Percentiles rank a stretch among this genome's conserved stretches.
These are phyloP conservation scores for Masticophis lateralis DNA, from an alignment of 2,797 vertebrate species.

Conservation along the genomic window DNA sequence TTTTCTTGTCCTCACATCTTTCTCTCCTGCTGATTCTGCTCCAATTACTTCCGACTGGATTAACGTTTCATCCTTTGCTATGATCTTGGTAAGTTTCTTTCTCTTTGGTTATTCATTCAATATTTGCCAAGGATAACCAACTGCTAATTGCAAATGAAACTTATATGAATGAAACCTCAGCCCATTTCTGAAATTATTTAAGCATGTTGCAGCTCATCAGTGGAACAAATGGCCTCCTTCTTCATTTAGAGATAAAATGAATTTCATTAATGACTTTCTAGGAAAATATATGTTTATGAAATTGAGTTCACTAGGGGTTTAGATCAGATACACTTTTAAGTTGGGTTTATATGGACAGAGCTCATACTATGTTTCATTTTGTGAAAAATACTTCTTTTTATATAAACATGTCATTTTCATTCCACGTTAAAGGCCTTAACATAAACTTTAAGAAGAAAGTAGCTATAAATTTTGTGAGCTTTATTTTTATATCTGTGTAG, in stretches of 20 bases:
- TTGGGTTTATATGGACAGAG: background rate
- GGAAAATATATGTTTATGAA: background rate
- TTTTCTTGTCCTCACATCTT: background rate
- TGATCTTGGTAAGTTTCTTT: slow-evolving; percentile 17
- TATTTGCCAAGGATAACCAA: slow-evolving; percentile 45
- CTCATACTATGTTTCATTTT: background rate
- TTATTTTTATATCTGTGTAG: background rate
- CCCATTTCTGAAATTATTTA: slow-evolving; percentile 29
- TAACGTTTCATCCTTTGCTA: background rate
- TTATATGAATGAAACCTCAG: background rate
- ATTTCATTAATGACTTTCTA: background rate
- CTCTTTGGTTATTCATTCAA: background rate
- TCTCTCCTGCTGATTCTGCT: slow-evolving; percentile 1
- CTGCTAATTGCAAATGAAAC: slow-evolving; percentile 45
- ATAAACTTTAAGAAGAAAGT: background rate
- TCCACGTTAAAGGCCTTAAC: background rate
- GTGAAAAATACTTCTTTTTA: background rate
- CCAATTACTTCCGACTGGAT: slow-evolving; percentile 1
- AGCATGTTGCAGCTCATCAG: slow-evolving; percentile 10
- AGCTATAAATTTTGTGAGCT: background rate
- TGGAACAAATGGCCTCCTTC: slow-evolving; percentile 43
- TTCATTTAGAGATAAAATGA: slow-evolving; percentile 60
- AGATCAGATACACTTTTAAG: background rate
- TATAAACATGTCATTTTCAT: background rate
- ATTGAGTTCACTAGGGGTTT: background rate